These are phyloP conservation scores for Lophotriccus pileatus DNA, from an alignment of 2,797 vertebrate genomes.

Conservation along the genomic window DNA sequence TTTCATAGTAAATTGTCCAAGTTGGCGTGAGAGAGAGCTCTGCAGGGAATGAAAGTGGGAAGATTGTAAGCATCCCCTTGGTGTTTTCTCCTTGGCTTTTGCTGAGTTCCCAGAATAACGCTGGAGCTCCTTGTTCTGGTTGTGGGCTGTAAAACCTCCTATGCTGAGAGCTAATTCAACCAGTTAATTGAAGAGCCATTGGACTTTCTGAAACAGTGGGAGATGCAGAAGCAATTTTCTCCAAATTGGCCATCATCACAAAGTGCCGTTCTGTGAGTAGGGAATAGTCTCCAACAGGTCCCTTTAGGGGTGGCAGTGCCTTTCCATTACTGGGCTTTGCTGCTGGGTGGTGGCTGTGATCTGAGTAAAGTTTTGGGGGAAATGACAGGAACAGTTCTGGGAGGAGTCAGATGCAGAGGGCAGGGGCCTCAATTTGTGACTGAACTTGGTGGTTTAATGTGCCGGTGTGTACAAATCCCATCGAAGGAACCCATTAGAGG, in stretches of 20 bases:
- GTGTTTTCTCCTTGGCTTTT: not conserved
- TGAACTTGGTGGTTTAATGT: not conserved
- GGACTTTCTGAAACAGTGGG: conserved; percentile 18
- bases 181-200: conserved; percentile 33
- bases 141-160: not conserved
- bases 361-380: not conserved
- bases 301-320: not conserved
- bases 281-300: not conserved
- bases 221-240: conserved; percentile 26
- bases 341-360: not conserved
- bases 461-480: not conserved
- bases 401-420: not conserved
- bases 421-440: not conserved
- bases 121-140: not conserved
- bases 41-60: not conserved
- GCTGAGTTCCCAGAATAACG: not conserved
- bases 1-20: not conserved
- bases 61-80: not conserved
- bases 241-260: conserved; percentile 18
- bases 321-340: not conserved
- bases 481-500: not conserved
- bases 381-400: not conserved
- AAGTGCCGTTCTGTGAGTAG: not conserved
- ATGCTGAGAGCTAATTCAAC: not conserved
- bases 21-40: not conserved